phyloP scores from a whole-genome alignment of 2,113 vertebrate genomes.

The Cebidichthys violaceus region DNA sequence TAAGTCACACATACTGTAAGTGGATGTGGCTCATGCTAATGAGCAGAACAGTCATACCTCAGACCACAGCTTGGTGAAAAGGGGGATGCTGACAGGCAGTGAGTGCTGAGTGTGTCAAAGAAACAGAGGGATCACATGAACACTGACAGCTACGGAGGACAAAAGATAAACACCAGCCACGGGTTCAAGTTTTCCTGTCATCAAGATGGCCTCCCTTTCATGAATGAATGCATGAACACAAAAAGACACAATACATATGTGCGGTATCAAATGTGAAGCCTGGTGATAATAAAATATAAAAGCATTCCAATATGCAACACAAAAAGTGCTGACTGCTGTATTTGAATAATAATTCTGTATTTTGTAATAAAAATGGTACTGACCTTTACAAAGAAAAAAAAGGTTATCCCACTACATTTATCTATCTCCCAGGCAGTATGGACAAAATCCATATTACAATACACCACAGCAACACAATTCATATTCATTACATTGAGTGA shows the following conservation, averaged over 20 bases:
- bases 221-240: constrained; percentile 4
- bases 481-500: background rate
- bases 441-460: background rate
- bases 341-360: background rate
- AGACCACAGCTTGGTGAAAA: constrained; percentile 12
- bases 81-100: background rate
- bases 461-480: background rate
- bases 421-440: background rate
- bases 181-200: constrained; percentile 32
- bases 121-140: constrained; percentile 11
- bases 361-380: background rate
- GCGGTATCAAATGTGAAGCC: background rate
- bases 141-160: constrained; percentile 44
- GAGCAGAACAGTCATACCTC: background rate
- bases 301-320: background rate
- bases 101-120: constrained; percentile 18
- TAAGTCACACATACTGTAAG: background rate
- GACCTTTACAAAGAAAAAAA: constrained; percentile 29
- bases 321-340: background rate
- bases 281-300: background rate
- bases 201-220: constrained; percentile 6
- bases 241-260: background rate
- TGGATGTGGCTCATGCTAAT: background rate
- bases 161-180: constrained; percentile 50
- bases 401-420: background rate